Evolutionary conservation across 2,888 invertebrate species (phyloP).

Genomic region (Dasysyrphus tricinctus): DNA sequence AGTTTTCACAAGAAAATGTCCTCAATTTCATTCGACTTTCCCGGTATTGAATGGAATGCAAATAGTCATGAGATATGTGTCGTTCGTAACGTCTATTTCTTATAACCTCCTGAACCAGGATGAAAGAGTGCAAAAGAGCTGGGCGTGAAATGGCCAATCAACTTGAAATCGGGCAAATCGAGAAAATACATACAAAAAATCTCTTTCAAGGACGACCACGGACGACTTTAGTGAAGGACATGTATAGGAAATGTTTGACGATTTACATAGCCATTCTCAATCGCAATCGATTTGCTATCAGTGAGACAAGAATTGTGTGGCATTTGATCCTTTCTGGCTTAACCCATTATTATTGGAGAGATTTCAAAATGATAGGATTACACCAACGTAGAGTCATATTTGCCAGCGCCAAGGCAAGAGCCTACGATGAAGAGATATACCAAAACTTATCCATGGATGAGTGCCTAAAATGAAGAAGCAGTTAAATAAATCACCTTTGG

Average conservation of each 20-base stretch:
- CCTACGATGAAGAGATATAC: conserved; percentile 13
- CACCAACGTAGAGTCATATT: not conserved
- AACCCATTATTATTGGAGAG: conserved; percentile 50
- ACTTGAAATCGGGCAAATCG: conserved; percentile 52
- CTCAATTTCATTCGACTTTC: conserved; percentile 54
- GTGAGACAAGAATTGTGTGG: conserved; percentile 23
- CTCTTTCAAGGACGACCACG: conserved; percentile 36
- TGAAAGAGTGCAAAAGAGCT: conserved; percentile 45
- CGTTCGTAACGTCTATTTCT: conserved; percentile 20
- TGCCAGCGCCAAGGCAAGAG: not conserved
- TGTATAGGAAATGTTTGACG: conserved; percentile 42
- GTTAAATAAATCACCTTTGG: conserved; percentile 71
- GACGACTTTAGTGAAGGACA: not conserved
- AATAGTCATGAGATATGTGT: conserved; percentile 61
- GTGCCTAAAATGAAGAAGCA: conserved; percentile 64
- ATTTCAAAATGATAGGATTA: conserved; percentile 38
- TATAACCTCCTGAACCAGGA: not conserved
- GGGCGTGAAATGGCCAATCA: conserved; percentile 74
- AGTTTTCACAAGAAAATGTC: conserved; percentile 48
- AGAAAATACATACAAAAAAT: conserved; percentile 3
- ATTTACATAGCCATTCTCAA: conserved; percentile 59
- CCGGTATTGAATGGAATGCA: conserved; percentile 64
- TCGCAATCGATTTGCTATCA: conserved; percentile 48
- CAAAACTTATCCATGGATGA: conserved; percentile 44
- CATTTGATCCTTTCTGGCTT: conserved; percentile 35